phyloP scores from a whole-genome alignment of 2,113 vertebrate species.

The Cottus gobio region DNA sequence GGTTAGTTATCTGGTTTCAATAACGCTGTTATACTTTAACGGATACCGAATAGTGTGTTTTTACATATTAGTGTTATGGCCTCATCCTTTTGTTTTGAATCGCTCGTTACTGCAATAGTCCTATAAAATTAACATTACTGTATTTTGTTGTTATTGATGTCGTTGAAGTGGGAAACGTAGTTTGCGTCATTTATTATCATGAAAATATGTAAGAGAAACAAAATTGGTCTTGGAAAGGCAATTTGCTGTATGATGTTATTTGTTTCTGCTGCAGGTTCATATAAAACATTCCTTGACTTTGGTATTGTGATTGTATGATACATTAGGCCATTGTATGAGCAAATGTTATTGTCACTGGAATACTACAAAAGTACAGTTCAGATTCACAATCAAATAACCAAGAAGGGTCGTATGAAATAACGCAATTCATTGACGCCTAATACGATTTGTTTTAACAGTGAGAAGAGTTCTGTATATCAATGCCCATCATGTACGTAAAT shows the following conservation, averaged over 20 bases:
- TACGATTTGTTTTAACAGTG: conserved; percentile 72
- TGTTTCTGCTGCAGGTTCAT: not conserved
- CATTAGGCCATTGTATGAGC: not conserved
- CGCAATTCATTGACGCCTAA: not conserved
- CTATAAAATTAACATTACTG: too few species aligned
- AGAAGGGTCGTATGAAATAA: not conserved
- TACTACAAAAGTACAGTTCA: not conserved
- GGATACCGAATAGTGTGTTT: too few species aligned
- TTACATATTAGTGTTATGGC: not conserved
- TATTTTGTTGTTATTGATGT: not conserved
- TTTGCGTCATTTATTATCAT: not conserved
- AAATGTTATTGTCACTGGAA: not conserved
- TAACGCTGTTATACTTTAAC: not conserved
- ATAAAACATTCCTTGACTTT: not conserved
- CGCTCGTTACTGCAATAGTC: not conserved
- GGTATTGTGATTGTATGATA: not conserved
- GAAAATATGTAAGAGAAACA: not conserved
- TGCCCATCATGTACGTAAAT: conserved; percentile 82
- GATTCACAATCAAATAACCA: not conserved
- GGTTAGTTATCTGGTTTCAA: not conserved
- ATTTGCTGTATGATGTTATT: not conserved
- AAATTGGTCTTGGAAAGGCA: not conserved
- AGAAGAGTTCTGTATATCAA: conserved; percentile 82
- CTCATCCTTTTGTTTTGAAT: not conserved
- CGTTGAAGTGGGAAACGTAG: not conserved